A percentile compares a stretch with the other conserved stretches of the same genome.
Evolutionary conservation across 2,797 vertebrate genomes (phyloP).

Genomic region (Nannoperca australis): DNA sequence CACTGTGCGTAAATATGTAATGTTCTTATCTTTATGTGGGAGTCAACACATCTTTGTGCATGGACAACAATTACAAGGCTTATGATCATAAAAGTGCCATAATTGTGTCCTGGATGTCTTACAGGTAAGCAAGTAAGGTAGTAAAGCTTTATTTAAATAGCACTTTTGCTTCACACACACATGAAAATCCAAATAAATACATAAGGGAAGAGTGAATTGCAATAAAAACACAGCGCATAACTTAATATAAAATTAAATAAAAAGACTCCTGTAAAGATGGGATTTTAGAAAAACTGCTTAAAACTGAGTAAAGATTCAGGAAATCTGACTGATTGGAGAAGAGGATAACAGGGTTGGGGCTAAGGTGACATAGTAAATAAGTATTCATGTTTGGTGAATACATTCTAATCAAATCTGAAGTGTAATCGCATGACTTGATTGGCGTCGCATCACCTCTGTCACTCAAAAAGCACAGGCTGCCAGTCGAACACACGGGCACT

Average conservation of each 20-base stretch:
- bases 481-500: conserved; percentile 11
- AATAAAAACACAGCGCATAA: too few species aligned
- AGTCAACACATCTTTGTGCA: conserved; percentile 25
- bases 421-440: not conserved
- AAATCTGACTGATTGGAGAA: too few species aligned
- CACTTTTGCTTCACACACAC: too few species aligned
- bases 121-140: not conserved
- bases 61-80: conserved; percentile 25
- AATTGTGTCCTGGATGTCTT: conserved; percentile 17
- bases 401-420: conserved; percentile 16
- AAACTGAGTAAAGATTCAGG: too few species aligned
- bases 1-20: conserved; percentile 11
- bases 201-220: too few species aligned
- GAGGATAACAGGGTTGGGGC: too few species aligned
- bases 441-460: not conserved
- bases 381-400: conserved; percentile 4
- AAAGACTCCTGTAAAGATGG: too few species aligned
- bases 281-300: too few species aligned
- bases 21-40: conserved; percentile 33
- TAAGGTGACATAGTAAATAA: conserved; percentile 14
- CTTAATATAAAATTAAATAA: too few species aligned
- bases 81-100: conserved; percentile 35
- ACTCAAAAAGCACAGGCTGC: not conserved
- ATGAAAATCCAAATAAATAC: too few species aligned
- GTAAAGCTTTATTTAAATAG: too few species aligned